phyloP scores from a whole-genome alignment of 2,888 invertebrate genomes.

The Ischnus inquisitorius region DNA sequence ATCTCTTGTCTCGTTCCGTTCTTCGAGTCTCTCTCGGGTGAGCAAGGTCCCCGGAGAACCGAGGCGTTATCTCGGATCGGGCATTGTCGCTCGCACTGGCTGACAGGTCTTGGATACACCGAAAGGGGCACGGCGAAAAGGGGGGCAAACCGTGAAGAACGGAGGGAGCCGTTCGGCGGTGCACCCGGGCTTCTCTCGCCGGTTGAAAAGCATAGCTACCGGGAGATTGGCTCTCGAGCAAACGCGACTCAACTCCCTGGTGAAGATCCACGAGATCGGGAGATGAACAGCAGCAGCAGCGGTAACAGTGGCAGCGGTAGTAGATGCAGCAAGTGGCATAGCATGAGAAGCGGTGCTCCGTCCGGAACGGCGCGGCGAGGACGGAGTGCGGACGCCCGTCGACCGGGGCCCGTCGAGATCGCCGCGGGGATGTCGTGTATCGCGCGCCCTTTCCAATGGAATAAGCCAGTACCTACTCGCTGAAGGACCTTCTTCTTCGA shows the following conservation, averaged over 20 bases:
- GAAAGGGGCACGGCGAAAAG: slow-evolving; percentile 42
- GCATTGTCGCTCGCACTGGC: slow-evolving; percentile 84
- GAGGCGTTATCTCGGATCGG: slow-evolving; percentile 83
- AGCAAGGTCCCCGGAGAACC: slow-evolving; percentile 61
- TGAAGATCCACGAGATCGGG: slow-evolving; percentile 65
- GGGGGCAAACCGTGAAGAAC: slow-evolving; percentile 31
- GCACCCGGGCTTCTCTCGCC: slow-evolving; percentile 37
- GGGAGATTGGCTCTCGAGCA: slow-evolving; percentile 59
- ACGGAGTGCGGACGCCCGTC: slow-evolving; percentile 56
- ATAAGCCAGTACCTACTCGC: slow-evolving; percentile 1
- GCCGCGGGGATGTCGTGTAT: slow-evolving; percentile 54
- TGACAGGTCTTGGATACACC: slow-evolving; percentile 78
- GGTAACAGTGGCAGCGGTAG: slow-evolving; percentile 12
- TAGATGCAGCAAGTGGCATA: slow-evolving; percentile 9
- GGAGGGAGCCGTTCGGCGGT: slow-evolving; percentile 3
- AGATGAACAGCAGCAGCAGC: slow-evolving; percentile 46
- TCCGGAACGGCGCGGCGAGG: slow-evolving; percentile 62
- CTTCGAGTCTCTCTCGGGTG: slow-evolving; percentile 40
- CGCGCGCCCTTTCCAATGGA: slow-evolving; percentile 38
- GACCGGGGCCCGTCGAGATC: slow-evolving; percentile 53
- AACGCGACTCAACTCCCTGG: slow-evolving; percentile 55
- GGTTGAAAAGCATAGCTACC: slow-evolving; percentile 23
- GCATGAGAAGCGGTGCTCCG: slow-evolving; percentile 20
- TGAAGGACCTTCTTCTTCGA: slow-evolving; percentile 11
- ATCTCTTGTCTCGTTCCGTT: slow-evolving; percentile 1